Evolutionary conservation across 2,113 vertebrate species (phyloP), one percentile per base, ranked within the genome.

Genomic region (Lamprotornis superbus): DNA sequence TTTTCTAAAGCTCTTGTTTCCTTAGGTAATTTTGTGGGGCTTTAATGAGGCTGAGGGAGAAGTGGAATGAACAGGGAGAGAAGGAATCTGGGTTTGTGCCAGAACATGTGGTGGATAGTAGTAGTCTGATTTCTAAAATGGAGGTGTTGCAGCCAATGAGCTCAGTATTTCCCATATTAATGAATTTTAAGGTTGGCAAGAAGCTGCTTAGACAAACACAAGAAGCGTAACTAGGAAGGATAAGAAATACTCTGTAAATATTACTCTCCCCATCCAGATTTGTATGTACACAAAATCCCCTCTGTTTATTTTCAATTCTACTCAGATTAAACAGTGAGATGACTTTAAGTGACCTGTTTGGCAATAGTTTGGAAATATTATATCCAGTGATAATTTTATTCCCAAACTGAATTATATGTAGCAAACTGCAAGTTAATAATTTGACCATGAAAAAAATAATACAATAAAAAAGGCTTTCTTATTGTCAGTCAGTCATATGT

Each of bases 131-230:
- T 88, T 80, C 40, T 80, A 37, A 64, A 88, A 63, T 78, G 76
- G 80, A 93, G 73, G 47, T 90, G 64, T 83, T 92, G 59, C 56
- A 86, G 76, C 60, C 79, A 81, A 16, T 92, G 83, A 93, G 46
- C n/a, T 94, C 85, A 92, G 12, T 74, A 78, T 89, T 95, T 92
- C 52, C 68, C 23, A 3, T 78, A 56, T 75, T 90, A 89, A 93
- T 92, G 80, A 93, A 89, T 78, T 55, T 74, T 71, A 86, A 81
- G 15, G 6, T 83, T 85, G 76, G 47, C 68, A 93, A 83, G 50
- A 85, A 90, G 31, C 60, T 88, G 16, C 73, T 93, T 67, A 53
- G 85, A 71, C 60, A 86, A 91, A 90, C 40, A 42, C 1, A 5
- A 85, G 53, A 47, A 82, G 37, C 0, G 2, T 78, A 93, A 65